These are phyloP conservation scores for Therioaphis trifolii DNA, from an alignment of 2,888 invertebrate species.

Conservation along the genomic window DNA sequence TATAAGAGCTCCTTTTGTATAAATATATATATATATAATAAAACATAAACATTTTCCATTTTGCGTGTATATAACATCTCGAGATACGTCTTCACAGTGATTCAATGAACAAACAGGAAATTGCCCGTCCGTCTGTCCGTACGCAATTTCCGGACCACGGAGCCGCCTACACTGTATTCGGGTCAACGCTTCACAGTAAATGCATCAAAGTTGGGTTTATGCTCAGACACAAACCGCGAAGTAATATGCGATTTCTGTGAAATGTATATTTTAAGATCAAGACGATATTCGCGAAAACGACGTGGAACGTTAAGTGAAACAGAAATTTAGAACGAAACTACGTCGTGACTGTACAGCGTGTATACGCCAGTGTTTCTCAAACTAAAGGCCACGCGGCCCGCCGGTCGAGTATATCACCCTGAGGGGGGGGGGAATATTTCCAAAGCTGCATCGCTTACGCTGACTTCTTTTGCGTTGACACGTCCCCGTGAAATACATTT, in stretches of 20 bases:
- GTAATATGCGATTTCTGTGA: slow-evolving; percentile 19
- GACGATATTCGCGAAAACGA: background rate
- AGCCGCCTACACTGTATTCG: slow-evolving; percentile 22
- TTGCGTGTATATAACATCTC: slow-evolving; percentile 34
- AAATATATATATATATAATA: slow-evolving; percentile 22
- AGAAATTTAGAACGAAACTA: no score
- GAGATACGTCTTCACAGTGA: slow-evolving; percentile 36
- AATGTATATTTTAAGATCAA: slow-evolving; percentile 5
- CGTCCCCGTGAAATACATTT: no score
- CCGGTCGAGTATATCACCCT: no score
- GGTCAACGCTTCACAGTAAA: slow-evolving; percentile 54
- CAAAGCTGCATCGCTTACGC: no score
- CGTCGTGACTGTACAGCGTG: no score
- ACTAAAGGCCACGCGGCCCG: no score
- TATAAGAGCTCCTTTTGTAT: background rate
- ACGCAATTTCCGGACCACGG: slow-evolving; percentile 54
- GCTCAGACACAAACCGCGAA: slow-evolving; percentile 29
- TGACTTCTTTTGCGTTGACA: no score
- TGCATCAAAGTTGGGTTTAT: slow-evolving; percentile 15
- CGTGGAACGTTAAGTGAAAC: no score
- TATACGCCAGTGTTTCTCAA: no score
- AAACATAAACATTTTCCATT: slow-evolving; percentile 45
- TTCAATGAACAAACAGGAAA: slow-evolving; percentile 59
- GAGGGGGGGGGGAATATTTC: no score
- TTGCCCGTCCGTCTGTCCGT: slow-evolving; percentile 53